Evolutionary conservation across 2,113 vertebrate species (phyloP), one percentile per base, ranked within the genome.

Genomic region (Bucco capensis): DNA sequence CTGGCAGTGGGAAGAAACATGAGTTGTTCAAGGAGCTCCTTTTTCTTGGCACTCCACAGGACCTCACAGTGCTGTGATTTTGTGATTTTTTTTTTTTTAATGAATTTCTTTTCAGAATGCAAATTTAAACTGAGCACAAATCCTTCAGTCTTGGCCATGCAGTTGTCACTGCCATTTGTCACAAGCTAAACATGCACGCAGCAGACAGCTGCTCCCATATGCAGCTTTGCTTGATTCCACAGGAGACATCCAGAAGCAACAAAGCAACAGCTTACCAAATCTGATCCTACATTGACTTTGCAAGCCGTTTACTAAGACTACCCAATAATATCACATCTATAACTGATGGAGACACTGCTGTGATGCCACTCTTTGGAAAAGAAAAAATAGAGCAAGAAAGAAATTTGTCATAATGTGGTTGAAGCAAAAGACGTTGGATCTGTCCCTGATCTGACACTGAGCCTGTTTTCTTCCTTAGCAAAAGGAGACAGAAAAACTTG

Each of bases 21-120:
- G 24, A 89, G 30, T 76, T 92, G 19, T 66, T 93, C 35, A 62
- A 72, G 12, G 60, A 92, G 13, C n/a, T 89, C 30, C 13, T 92
- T 91, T 93, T 87, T 89, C 81, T 93, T 95, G 92, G 86, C 95
- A 90, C 56, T 82, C 47, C 79, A 46, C 47, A 83, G 46, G 42
- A 56, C 66, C 71, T 30, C 54, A 33, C 38, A 70, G 47, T 77
- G 78, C 38, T 38, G 35, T 44, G 81, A 89, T 71, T 93, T n/a
- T n/a, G n/a, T n/a, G n/a, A n/a, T n/a, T n/a, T n/a, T n/a, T n/a
- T n/a, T n/a, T n/a, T n/a, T n/a, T 94, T 86, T 95, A 95, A 92
- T 79, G 31, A 83, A 42, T 42, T 91, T 66, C 54, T 89, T 86
- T 84, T 84, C 84, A 73, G 50, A 92, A 73, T 42, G 50, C 6